Base-by-base conservation (phyloP, 64 coral and sea anemone genomes). In the Orbicella faveolata region DNA sequence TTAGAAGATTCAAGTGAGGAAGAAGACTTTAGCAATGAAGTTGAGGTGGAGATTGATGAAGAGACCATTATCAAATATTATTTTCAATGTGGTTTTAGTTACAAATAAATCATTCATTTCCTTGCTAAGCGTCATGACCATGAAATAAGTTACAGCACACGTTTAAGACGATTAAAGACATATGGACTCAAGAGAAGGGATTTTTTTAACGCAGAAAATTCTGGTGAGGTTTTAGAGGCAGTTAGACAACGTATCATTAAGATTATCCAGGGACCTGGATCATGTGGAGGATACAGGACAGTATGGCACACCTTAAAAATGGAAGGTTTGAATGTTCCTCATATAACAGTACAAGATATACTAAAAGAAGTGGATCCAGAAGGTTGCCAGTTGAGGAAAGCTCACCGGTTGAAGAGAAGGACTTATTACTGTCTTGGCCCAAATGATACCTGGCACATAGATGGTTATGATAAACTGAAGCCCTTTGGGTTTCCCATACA, bases 11-110 rank as follows among this genome's bases (percentile, higher is more conserved):
- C 84, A 74, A 75, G 84, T 75, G 73, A 54, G 23, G 84, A 87
- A 73, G 83, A 54, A n/a, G 72, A 87, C n/a, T 75, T 70, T 9
- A 61, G 84, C 41, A 87, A 55, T 87, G 84, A 87, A 73, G 52
- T 18, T 57, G 63, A 87, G 36, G 63, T 70, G 21, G 86, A 87
- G 61, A 73, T 81, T 88, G 91, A 93, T 82, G 91, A 88, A 37
- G 91, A 93, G 79, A 82, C 53, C 39, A 67, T 88, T 67, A 93
- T 93, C 34, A 88, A 93, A 34, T 83, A 90, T 36, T 93, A 93
- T 62, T 93, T 88, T 36, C 77, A 85, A 79, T 77, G 84, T 88
- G 91, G 84, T 74, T 93, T 93, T 88, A 79, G 83, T 80, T 88
- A 88, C 63, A 84, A 88, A 80, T 65, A 92, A 93, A 93, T 93